Evolutionary conservation across 2,888 invertebrate species (phyloP).

Genomic region (Aporophyla lueneburgensis): DNA sequence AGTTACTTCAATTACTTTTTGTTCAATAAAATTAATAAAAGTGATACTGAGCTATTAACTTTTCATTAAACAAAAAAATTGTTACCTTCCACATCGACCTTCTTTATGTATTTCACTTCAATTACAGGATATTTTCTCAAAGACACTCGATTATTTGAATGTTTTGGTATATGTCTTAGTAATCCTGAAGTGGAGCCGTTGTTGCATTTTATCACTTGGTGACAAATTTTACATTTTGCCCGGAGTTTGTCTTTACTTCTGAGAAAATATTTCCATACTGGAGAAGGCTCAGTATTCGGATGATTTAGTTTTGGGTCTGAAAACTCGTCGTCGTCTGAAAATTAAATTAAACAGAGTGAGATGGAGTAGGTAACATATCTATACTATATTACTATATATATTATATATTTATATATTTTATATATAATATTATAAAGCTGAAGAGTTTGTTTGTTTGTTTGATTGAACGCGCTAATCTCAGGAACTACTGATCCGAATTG

Average conservation of each 20-base stretch:
- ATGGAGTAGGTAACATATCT: too few relatives aligned
- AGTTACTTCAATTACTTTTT: neutral
- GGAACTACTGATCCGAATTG: too few relatives aligned
- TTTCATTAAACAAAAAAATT: neutral
- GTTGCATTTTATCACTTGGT: constrained; percentile 25
- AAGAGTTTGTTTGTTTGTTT: too few relatives aligned
- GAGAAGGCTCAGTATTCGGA: constrained; percentile 22
- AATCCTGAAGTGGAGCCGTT: constrained; percentile 34
- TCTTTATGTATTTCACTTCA: neutral
- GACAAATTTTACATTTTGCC: constrained; percentile 37
- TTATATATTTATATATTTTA: too few relatives aligned
- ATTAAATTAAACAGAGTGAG: too few relatives aligned
- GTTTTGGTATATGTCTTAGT: constrained; percentile 11
- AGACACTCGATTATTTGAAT: neutral
- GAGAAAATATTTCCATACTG: constrained; percentile 32
- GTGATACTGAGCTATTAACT: neutral
- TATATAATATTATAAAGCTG: too few relatives aligned
- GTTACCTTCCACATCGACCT: neutral
- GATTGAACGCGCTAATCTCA: too few relatives aligned
- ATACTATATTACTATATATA: too few relatives aligned
- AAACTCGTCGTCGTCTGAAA: constrained; percentile 28
- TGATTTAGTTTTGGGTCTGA: constrained; percentile 15
- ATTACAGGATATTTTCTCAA: neutral
- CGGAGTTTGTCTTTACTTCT: constrained; percentile 31
- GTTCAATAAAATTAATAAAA: neutral